Evolutionary conservation across 2,113 vertebrate species (phyloP), one percentile per base, ranked within the genome.

Genomic region (Myiopsitta monachus): DNA sequence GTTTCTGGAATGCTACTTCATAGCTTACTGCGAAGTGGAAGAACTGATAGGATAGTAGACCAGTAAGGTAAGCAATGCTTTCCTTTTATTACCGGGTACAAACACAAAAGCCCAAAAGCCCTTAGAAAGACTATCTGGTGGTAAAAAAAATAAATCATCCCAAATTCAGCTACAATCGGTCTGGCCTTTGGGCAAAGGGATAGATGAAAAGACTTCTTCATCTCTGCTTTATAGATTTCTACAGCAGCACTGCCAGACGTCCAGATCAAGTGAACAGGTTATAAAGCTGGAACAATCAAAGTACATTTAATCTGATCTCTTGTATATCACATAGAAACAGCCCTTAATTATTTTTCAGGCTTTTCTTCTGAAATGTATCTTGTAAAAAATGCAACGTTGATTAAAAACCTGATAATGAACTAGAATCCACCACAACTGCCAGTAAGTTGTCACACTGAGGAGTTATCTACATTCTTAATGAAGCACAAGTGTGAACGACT

Each of bases 1-100:
- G 73, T 52, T 94, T 92, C 68, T 93, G 83, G 83, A 94, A 93
- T 62, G 80, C 49, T 66, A 90, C 54, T 80, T 90, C 72, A 43
- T 83, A 83, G 8, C 61, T 44, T 7, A 26, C 33, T 49, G 75
- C 61, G 61, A 89, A 83, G 51, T 41, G 51, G 77, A 77, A 90
- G 68, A 92, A 49, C 4, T 72, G 63, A 63, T 36, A 87, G 52
- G 55, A 68, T 4, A 90, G 84, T 11, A 83, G 64, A 59, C 8
- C 49, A 72, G 33, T 28, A 63, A 77, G n/a, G 67, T 23, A 73
- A 89, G 74, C 33, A 87, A 57, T 14, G 46, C 28, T 33, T 55
- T 73, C 41, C 63, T 90, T 85, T 90, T 67, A 85, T 62, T 69
- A 30, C 19, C 67, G 33, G 2, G 1, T 16, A 62, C 18, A n/a